A percentile compares a stretch with the other conserved stretches of the same genome.
phyloP scores from a whole-genome alignment of 2,113 vertebrate species.

The Pitta sordida region DNA sequence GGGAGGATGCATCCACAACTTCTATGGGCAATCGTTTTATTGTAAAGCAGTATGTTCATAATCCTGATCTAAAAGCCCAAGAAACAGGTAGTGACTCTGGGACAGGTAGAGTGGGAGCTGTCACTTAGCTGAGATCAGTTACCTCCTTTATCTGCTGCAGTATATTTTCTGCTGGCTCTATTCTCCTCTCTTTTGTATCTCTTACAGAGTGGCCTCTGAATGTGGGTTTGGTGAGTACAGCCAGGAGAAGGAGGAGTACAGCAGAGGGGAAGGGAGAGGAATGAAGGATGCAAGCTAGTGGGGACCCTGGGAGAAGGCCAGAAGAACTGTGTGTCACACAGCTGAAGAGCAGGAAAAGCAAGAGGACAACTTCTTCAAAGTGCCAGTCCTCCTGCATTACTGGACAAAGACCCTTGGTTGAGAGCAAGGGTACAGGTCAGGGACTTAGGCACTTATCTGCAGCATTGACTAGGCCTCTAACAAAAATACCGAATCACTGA shows the following conservation, averaged over 20 bases:
- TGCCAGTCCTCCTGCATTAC: neutral
- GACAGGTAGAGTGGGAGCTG: neutral
- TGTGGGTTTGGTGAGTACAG: neutral
- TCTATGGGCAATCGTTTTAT: neutral
- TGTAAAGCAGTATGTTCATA: neutral
- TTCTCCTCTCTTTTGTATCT: neutral
- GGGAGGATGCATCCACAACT: neutral
- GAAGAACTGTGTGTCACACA: neutral
- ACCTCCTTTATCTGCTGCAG: neutral
- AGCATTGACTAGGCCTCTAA: neutral
- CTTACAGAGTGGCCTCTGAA: neutral
- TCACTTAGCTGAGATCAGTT: neutral
- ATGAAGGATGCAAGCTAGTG: neutral
- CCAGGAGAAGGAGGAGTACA: neutral
- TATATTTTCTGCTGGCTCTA: neutral
- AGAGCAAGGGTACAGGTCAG: neutral
- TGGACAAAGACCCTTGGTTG: neutral
- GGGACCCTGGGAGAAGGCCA: neutral
- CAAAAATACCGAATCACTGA: neutral
- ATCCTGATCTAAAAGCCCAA: neutral
- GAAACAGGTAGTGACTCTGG: neutral
- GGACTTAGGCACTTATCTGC: neutral
- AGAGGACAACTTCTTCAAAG: rapidly evolving
- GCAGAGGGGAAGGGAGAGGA: neutral
- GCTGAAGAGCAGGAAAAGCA: neutral